Evolutionary conservation across 1,140 invertebrate species (phyloP).

Genomic region (Lycorma delicatula): DNA sequence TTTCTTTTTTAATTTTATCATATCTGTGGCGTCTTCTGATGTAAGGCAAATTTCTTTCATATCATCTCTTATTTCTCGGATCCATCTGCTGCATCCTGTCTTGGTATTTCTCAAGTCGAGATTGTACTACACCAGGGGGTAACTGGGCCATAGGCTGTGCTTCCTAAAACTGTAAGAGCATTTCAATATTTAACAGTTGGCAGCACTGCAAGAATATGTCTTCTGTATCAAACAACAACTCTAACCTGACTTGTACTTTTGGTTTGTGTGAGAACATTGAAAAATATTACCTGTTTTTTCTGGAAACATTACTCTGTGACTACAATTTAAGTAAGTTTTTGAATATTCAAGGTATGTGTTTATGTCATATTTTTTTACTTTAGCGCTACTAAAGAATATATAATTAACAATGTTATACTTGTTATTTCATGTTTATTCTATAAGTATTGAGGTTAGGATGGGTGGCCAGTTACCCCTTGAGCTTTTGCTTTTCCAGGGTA

Average conservation of each 20-base stretch:
- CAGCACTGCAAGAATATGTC: background rate
- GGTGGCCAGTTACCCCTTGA: background rate
- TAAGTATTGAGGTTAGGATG: background rate
- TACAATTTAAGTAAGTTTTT: background rate
- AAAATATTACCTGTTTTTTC: background rate
- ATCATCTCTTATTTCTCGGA: too few relatives aligned
- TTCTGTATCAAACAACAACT: background rate
- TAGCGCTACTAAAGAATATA: background rate
- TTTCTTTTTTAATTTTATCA: too few relatives aligned
- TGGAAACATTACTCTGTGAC: background rate
- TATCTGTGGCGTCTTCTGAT: too few relatives aligned
- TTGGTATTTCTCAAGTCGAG: too few relatives aligned
- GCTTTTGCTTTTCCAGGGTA: background rate
- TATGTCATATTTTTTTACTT: background rate
- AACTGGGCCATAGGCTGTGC: background rate
- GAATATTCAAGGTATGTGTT: background rate
- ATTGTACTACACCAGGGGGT: too few relatives aligned
- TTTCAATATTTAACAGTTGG: background rate
- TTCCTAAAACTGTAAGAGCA: background rate
- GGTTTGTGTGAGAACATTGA: background rate
- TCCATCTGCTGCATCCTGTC: too few relatives aligned
- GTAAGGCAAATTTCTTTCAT: too few relatives aligned
- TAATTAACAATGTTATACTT: background rate
- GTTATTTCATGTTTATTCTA: background rate
- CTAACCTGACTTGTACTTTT: background rate